These are phyloP conservation scores for Steatocranus sp. DNA, from an alignment of 2,797 vertebrate species.

Conservation along the genomic window DNA sequence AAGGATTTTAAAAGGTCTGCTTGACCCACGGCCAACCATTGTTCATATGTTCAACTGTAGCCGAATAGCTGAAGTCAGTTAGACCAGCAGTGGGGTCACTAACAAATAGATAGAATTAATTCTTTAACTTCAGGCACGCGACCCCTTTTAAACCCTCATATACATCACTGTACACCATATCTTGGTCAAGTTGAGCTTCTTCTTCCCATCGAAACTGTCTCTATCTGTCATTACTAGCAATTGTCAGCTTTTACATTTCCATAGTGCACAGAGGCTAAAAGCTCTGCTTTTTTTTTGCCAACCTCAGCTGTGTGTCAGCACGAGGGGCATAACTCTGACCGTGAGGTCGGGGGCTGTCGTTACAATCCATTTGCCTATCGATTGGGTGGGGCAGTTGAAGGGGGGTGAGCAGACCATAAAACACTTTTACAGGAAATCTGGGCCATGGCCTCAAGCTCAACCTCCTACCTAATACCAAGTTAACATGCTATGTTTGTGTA, in stretches of 20 bases:
- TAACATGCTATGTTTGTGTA: constrained; percentile 22
- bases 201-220: constrained; percentile 25
- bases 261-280: constrained; percentile 36
- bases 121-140: not conserved
- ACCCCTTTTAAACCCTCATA: constrained; percentile 1
- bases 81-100: not conserved
- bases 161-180: constrained; percentile 10
- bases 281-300: constrained; percentile 49
- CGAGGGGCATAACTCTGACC: constrained; percentile 52
- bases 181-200: constrained; percentile 18
- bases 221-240: constrained; percentile 38
- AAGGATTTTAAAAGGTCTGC: not conserved
- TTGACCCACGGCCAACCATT: not conserved
- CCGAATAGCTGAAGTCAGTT: not conserved
- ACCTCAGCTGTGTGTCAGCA: constrained; percentile 60
- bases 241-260: constrained; percentile 56
- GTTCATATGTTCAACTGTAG: not conserved
- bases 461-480: constrained; percentile 17
- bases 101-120: not conserved
- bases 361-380: constrained; percentile 61
- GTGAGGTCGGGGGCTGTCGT: constrained; percentile 42
- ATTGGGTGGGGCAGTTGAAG: constrained; percentile 42
- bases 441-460: constrained; percentile 16
- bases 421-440: constrained; percentile 64
- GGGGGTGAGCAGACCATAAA: constrained; percentile 43